A percentile compares a stretch with the other conserved stretches of the same genome.
Conservation (phyloP, 2,113 vertebrate genomes). For the Pithys albifrons region DNA sequence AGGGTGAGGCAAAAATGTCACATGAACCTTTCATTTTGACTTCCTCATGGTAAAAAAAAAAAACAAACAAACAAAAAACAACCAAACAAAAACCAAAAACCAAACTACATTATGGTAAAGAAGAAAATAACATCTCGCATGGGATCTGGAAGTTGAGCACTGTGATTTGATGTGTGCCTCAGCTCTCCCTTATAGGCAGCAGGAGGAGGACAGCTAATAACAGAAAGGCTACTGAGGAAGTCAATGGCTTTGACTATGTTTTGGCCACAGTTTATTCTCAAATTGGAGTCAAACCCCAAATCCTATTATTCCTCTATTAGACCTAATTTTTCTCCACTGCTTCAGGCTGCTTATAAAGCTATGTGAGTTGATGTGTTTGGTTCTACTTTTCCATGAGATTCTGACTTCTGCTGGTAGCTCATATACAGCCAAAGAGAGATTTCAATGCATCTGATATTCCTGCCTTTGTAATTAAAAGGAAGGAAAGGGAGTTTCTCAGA, state of each 20-base stretch:
- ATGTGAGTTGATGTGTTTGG: not conserved
- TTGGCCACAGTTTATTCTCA: not conserved
- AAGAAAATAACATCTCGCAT: not conserved
- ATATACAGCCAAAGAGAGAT: not conserved
- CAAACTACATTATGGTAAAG: not conserved
- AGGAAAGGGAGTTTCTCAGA: not conserved
- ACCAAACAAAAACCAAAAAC: too few species aligned
- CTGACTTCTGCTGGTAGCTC: not conserved
- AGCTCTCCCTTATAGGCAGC: not conserved
- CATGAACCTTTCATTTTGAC: not conserved
- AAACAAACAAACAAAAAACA: too few species aligned
- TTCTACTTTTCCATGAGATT: not conserved
- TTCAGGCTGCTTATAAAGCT: not conserved
- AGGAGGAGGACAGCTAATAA: not conserved
- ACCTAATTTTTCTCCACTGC: not conserved
- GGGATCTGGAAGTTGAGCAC: not conserved
- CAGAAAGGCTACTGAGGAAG: not conserved
- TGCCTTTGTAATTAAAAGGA: not conserved
- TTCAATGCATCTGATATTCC: not conserved
- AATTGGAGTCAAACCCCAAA: not conserved
- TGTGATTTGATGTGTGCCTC: not conserved
- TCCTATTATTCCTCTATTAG: not conserved
- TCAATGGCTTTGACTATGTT: not conserved
- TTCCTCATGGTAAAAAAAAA: not conserved
- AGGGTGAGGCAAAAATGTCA: not conserved